These are phyloP conservation scores for Poliocrania exsul DNA, from an alignment of 2,797 vertebrate genomes.

Conservation along the genomic window DNA sequence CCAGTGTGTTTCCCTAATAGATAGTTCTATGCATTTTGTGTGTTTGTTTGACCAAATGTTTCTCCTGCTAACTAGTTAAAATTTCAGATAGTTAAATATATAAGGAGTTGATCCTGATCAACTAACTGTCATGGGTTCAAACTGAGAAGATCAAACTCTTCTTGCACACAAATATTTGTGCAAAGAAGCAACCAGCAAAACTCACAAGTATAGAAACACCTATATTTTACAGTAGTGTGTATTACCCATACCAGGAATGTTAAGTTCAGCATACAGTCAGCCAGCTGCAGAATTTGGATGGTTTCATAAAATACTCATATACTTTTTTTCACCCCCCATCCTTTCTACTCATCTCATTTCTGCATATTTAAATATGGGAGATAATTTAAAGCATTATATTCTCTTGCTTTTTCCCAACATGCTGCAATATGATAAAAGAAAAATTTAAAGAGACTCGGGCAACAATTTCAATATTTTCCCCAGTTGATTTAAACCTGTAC, in stretches of 20 bases:
- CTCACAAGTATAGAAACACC: not conserved
- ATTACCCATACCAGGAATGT: not conserved
- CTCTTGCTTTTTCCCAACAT: not conserved
- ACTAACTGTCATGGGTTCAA: not conserved
- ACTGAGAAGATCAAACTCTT: not conserved
- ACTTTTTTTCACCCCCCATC: not conserved
- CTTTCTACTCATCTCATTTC: not conserved
- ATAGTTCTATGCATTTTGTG: not conserved
- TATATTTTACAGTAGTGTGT: not conserved
- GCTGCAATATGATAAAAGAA: not conserved
- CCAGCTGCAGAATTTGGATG: not conserved
- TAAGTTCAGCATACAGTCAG: not conserved
- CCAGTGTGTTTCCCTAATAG: not conserved
- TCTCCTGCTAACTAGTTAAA: not conserved
- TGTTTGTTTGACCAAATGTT: not conserved
- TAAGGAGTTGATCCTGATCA: not conserved
- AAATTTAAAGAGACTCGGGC: not conserved
- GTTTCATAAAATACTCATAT: not conserved
- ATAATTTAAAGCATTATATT: not conserved
- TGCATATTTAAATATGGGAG: not conserved
- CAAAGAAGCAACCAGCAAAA: not conserved
- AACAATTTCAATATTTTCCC: not conserved
- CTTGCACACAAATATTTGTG: not conserved
- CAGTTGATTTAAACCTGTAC: not conserved
- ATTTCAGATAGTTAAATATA: not conserved